Evolutionary conservation across 2,113 vertebrate genomes (phyloP).

Genomic region (Saccopteryx bilineata): DNA sequence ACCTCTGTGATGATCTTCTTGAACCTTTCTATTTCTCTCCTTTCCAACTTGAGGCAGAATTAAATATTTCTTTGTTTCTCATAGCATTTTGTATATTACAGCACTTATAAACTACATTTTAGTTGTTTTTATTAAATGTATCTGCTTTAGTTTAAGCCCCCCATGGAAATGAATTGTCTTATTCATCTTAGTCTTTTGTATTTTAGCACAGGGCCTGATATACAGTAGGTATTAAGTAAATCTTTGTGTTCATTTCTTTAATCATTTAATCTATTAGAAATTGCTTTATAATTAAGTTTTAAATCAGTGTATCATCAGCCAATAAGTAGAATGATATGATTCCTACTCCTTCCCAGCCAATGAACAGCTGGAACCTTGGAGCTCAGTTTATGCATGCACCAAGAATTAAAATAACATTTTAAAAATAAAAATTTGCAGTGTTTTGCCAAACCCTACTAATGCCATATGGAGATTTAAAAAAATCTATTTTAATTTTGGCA

Average conservation of each 20-base stretch:
- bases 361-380: background rate
- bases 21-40: background rate
- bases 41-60: slow-evolving; percentile 34
- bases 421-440: slow-evolving; percentile 67
- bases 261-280: slow-evolving; percentile 53
- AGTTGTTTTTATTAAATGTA: background rate
- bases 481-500: slow-evolving; percentile 78
- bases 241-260: slow-evolving; percentile 42
- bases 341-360: too few relatives aligned
- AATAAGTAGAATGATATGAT: too few relatives aligned
- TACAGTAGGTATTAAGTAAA: background rate
- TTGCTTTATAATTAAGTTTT: slow-evolving; percentile 53
- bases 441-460: slow-evolving; percentile 62
- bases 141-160: background rate
- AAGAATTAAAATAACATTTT: slow-evolving; percentile 68
- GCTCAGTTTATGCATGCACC: slow-evolving; percentile 5
- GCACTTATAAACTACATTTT: background rate
- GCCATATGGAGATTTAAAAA: slow-evolving; percentile 65
- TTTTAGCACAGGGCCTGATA: slow-evolving; percentile 5
- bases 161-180: slow-evolving; percentile 17
- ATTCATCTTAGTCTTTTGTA: slow-evolving; percentile 19
- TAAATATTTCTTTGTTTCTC: slow-evolving; percentile 59
- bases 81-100: background rate
- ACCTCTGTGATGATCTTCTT: background rate
- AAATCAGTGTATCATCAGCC: background rate